Conservation (phyloP, 2,797 vertebrate genomes). For the Phyllotis vaccarum region DNA sequence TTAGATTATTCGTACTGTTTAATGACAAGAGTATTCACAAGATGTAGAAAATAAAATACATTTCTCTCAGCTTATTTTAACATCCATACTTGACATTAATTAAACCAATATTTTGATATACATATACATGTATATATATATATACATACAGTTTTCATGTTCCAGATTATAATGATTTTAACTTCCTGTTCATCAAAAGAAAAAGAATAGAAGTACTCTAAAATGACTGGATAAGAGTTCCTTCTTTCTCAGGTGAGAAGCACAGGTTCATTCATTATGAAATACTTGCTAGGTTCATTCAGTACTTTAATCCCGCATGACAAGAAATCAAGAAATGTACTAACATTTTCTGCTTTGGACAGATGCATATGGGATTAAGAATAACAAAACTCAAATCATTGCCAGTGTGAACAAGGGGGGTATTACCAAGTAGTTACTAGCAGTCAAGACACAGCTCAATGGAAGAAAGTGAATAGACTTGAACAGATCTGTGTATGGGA, state of each 20-base stretch:
- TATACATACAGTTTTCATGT: background rate
- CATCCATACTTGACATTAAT: background rate
- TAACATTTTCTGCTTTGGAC: background rate
- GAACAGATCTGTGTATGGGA: background rate
- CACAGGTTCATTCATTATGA: background rate
- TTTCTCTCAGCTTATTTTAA: conserved; percentile 22
- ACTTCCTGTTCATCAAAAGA: conserved; percentile 3
- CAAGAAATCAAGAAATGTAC: conserved; percentile 42
- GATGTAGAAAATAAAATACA: background rate
- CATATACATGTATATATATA: too few species aligned
- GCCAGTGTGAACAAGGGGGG: background rate
- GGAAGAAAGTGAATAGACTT: background rate
- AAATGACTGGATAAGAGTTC: background rate
- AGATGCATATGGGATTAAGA: background rate
- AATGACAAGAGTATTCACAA: conserved; percentile 12
- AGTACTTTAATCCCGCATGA: background rate
- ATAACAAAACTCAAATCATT: conserved; percentile 39
- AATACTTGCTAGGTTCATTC: conserved; percentile 27
- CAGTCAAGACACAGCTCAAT: background rate
- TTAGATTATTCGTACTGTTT: conserved; percentile 42
- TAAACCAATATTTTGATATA: conserved; percentile 20
- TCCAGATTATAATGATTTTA: background rate
- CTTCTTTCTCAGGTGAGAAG: background rate
- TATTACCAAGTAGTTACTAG: background rate
- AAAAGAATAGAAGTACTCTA: conserved; percentile 19